phyloP scores from a whole-genome alignment of 2,797 vertebrate species.

The Neomorphus geoffroyi region DNA sequence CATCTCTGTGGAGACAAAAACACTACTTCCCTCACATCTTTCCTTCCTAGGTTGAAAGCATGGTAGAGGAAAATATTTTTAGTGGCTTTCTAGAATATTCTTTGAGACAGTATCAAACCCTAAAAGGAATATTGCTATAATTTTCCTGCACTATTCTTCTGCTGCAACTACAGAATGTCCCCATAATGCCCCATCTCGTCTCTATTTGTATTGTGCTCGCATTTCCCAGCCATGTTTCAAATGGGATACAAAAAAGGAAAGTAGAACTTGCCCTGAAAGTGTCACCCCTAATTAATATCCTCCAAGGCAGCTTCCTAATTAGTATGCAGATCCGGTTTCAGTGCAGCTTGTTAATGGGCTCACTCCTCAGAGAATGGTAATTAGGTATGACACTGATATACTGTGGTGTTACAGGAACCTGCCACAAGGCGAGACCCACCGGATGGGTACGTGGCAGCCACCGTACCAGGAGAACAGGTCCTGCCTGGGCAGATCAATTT shows the following conservation, averaged over 20 bases:
- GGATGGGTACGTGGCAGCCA: slow-evolving; percentile 3
- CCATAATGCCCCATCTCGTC: neutral
- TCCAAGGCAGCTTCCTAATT: slow-evolving; percentile 75
- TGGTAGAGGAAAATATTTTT: neutral
- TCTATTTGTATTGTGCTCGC: slow-evolving; percentile 60
- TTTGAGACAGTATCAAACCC: neutral
- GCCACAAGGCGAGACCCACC: neutral
- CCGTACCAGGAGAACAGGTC: neutral
- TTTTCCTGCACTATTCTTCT: neutral
- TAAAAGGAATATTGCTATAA: neutral
- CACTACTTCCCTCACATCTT: neutral
- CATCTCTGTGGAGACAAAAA: neutral
- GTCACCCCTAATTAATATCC: slow-evolving; percentile 83
- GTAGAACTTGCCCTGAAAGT: slow-evolving; percentile 77
- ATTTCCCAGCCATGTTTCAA: slow-evolving; percentile 42
- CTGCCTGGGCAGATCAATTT: neutral
- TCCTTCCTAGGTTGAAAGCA: neutral
- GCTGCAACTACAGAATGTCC: neutral
- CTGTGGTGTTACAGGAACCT: slow-evolving; percentile 35
- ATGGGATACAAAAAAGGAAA: slow-evolving; percentile 67
- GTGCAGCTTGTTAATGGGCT: slow-evolving; percentile 75
- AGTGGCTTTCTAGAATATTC: neutral
- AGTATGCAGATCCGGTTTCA: slow-evolving; percentile 73
- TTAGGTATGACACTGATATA: slow-evolving; percentile 66
- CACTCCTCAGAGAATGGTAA: slow-evolving; percentile 63